Percentiles rank a stretch among this genome's conserved stretches.
Conservation (phyloP, 2,888 invertebrate species). For the Drosophila atripex region DNA sequence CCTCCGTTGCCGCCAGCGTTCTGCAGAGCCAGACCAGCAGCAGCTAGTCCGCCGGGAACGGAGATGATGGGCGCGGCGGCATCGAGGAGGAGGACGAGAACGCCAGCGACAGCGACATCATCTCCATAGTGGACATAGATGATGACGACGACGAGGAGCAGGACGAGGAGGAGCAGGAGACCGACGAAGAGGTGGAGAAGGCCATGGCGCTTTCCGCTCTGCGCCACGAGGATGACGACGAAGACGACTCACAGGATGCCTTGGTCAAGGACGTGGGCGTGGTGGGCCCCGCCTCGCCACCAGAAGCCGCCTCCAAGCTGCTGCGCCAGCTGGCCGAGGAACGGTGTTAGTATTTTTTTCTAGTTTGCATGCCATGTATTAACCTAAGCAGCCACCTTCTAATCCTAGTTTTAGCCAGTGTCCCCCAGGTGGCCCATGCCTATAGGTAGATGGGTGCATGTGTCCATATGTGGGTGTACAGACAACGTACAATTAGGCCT, state of each 20-base stretch:
- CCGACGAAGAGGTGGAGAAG: constrained; percentile 13
- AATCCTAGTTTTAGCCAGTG: constrained; percentile 11
- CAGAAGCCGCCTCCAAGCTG: constrained; percentile 50
- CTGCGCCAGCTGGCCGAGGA: constrained; percentile 37
- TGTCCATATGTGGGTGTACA: not conserved
- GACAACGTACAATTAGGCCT: constrained; percentile 61
- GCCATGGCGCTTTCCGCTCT: constrained; percentile 39
- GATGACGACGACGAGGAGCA: constrained; percentile 44
- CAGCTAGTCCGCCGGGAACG: constrained; percentile 77
- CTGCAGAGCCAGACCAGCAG: constrained; percentile 77
- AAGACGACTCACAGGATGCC: constrained; percentile 68
- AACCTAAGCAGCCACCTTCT: constrained; percentile 16
- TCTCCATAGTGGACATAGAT: constrained; percentile 69
- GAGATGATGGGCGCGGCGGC: constrained; percentile 15
- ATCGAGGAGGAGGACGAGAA: constrained; percentile 2
- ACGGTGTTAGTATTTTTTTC: constrained; percentile 49
- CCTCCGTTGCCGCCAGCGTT: constrained; percentile 60
- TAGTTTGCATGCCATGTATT: constrained; percentile 37
- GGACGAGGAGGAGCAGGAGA: constrained; percentile 17
- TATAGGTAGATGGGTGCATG: not conserved
- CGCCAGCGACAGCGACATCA: constrained; percentile 42
- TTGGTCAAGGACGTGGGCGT: constrained; percentile 65
- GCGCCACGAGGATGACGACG: constrained; percentile 23
- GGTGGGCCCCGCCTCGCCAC: constrained; percentile 50
- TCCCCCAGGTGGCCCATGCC: too few species aligned